Evolutionary conservation across 2,113 vertebrate genomes (phyloP).

Genomic region (Hydrolagus affinis): DNA sequence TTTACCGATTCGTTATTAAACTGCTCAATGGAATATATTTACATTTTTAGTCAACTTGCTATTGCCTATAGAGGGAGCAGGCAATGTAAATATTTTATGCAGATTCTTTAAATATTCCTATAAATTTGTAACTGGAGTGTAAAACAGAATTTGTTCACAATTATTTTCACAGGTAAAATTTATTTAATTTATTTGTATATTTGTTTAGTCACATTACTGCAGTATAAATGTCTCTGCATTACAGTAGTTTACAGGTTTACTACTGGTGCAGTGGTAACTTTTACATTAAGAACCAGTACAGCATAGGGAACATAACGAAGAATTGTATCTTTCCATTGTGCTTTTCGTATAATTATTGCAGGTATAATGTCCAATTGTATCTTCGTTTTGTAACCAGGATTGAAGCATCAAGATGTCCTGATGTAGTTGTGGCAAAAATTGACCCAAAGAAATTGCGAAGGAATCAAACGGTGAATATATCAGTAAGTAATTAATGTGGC

Average conservation of each 20-base stretch:
- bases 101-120: neutral
- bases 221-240: too few species aligned
- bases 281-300: neutral
- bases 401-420: slow-evolving; percentile 85
- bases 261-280: too few species aligned
- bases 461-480: slow-evolving; percentile 75
- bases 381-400: slow-evolving; percentile 57
- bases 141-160: neutral
- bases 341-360: neutral
- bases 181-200: neutral
- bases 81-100: neutral
- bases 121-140: neutral
- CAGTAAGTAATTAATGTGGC: slow-evolving; percentile 62
- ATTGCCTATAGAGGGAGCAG: too few species aligned
- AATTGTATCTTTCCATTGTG: neutral
- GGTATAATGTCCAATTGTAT: neutral
- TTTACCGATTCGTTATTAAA: too few species aligned
- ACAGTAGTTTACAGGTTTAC: too few species aligned
- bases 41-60: too few species aligned
- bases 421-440: slow-evolving; percentile 90
- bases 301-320: neutral
- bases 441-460: slow-evolving; percentile 87
- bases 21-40: too few species aligned
- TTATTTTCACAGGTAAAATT: neutral
- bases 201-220: too few species aligned